phyloP scores from a whole-genome alignment of 2,888 invertebrate genomes.

The Trisateles emortualis region DNA sequence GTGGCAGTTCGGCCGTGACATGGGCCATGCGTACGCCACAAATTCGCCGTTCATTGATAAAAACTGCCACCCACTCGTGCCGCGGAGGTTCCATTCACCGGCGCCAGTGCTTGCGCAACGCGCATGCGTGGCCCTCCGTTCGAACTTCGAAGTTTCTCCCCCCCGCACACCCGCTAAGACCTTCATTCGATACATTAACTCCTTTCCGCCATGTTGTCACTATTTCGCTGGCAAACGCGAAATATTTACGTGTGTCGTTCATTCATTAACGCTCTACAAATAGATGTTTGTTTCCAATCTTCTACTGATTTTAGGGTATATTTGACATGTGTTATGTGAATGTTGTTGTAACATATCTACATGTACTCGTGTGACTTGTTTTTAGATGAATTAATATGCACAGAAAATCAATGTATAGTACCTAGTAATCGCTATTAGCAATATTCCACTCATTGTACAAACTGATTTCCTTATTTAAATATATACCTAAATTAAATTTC shows the following conservation, averaged over 20 bases:
- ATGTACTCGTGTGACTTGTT: no score
- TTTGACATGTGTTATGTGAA: background rate
- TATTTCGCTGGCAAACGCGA: conserved; percentile 47
- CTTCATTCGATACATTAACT: conserved; percentile 61
- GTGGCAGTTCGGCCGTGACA: conserved; percentile 76
- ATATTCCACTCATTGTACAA: no score
- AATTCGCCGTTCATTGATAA: conserved; percentile 86
- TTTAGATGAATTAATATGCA: no score
- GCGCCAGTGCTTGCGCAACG: conserved; percentile 80
- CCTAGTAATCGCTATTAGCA: no score
- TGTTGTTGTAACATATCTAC: background rate
- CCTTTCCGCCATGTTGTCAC: conserved; percentile 64
- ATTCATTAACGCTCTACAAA: conserved; percentile 20
- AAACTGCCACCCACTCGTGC: conserved; percentile 78
- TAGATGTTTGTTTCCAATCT: background rate
- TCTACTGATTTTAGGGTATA: background rate
- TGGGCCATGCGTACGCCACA: conserved; percentile 78
- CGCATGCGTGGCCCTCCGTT: conserved; percentile 64
- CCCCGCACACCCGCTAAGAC: conserved; percentile 53
- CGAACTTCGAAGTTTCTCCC: conserved; percentile 30
- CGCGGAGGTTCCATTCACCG: conserved; percentile 79
- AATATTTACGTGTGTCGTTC: conserved; percentile 31
- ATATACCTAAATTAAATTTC: no score
- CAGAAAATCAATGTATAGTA: no score
- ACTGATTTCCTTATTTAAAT: no score